Conservation (phyloP, 2,797 vertebrate species). For the Tokudaia tokunoshimensis region DNA sequence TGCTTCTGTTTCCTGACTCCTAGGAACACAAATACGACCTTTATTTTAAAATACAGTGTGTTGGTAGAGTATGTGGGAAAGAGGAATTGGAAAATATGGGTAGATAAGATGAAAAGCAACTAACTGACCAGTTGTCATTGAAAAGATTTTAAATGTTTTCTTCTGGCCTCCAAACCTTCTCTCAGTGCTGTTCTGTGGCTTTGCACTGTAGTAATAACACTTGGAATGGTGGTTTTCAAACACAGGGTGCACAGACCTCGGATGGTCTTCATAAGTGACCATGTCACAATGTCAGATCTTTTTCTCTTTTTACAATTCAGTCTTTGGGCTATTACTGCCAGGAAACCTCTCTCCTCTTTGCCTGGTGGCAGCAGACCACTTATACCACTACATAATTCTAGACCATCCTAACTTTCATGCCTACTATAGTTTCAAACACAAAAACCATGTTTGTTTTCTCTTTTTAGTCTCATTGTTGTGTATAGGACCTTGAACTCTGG, state of each 20-base stretch:
- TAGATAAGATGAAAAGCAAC: slow-evolving; percentile 66
- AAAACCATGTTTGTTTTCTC: background rate
- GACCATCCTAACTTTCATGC: background rate
- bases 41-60: slow-evolving; percentile 46
- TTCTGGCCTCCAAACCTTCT: slow-evolving; percentile 8
- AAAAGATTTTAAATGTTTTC: slow-evolving; percentile 19
- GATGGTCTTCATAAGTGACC: background rate
- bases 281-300: background rate
- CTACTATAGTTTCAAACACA: background rate
- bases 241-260: background rate
- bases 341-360: background rate
- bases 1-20: background rate
- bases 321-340: background rate
- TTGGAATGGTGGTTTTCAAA: background rate
- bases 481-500: background rate
- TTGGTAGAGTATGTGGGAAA: background rate
- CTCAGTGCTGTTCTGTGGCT: background rate
- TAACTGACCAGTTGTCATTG: slow-evolving; percentile 50
- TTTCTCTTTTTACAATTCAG: background rate
- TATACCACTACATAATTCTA: background rate
- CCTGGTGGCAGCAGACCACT: background rate
- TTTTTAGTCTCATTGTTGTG: background rate
- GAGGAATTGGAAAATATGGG: slow-evolving; percentile 36
- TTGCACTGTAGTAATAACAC: slow-evolving; percentile 1
- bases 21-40: background rate